Conservation (phyloP, 2,113 vertebrate genomes). For the Pachypanchax playfairii region DNA sequence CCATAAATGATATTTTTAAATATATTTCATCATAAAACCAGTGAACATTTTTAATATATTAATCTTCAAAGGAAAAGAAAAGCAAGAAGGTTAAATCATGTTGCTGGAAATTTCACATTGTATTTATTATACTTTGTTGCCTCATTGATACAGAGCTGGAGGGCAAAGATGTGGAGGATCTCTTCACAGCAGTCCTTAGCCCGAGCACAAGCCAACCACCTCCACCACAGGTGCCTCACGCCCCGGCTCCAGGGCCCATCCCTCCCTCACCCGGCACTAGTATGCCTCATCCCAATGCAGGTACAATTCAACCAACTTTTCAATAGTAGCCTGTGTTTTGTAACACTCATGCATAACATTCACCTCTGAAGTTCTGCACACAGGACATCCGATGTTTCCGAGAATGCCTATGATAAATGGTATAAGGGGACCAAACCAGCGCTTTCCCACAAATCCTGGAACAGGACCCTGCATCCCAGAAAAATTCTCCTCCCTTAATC, state of each 20-base stretch:
- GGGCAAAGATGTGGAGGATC: conserved; percentile 96
- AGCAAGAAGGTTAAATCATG: not conserved
- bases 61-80: not conserved
- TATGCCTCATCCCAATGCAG: conserved; percentile 84
- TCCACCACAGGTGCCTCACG: conserved; percentile 83
- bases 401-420: conserved; percentile 94
- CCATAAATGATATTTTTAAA: too few relatives aligned
- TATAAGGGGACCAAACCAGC: conserved; percentile 87
- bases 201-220: conserved; percentile 85
- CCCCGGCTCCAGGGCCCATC: conserved; percentile 76
- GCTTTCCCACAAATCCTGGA: conserved; percentile 85
- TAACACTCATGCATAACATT: not conserved
- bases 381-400: conserved; percentile 88
- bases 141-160: conserved; percentile 84
- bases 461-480: conserved; percentile 81
- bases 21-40: too few relatives aligned
- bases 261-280: conserved; percentile 69
- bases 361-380: conserved; percentile 7
- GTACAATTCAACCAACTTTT: conserved; percentile 61
- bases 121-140: conserved; percentile 1
- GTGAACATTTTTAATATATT: not conserved
- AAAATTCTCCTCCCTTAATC: conserved; percentile 85
- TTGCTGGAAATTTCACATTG: not conserved
- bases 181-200: conserved; percentile 95
- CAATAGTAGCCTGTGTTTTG: not conserved